These are phyloP conservation scores for Pandemis heparana DNA, from an alignment of 2,888 invertebrate species.

Conservation along the genomic window DNA sequence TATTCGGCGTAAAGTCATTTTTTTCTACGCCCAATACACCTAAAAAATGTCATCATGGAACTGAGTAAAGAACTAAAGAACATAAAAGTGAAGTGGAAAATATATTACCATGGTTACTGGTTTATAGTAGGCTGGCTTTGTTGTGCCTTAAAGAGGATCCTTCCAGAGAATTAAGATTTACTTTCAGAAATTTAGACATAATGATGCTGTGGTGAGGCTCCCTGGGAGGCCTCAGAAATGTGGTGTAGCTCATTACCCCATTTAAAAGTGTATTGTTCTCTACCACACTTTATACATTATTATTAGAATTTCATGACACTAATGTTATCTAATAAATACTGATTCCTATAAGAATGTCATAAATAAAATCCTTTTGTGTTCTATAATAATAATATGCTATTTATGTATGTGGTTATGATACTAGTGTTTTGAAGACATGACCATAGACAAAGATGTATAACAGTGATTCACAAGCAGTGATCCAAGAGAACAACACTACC, in stretches of 20 bases:
- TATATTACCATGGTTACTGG: not conserved
- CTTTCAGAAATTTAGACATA: not conserved
- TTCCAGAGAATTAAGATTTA: not conserved
- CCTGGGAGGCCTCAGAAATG: slow-evolving; percentile 18
- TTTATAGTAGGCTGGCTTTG: not conserved
- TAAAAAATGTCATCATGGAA: not conserved
- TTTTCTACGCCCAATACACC: not conserved
- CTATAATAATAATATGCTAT: not conserved
- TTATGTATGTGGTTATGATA: not conserved
- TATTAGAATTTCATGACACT: no score
- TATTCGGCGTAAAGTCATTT: not conserved
- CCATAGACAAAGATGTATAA: no score
- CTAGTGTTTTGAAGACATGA: no score
- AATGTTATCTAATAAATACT: not conserved
- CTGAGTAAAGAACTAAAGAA: no score
- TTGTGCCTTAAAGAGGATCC: not conserved
- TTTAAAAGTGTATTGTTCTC: not conserved
- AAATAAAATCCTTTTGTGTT: no score
- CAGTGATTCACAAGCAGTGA: no score
- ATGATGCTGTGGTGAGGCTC: not conserved
- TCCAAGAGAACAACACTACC: no score
- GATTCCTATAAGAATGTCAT: no score
- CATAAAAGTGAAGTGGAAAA: not conserved
- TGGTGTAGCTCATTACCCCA: not conserved
- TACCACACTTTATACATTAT: not conserved